These are phyloP conservation scores for Ormyrus thymus DNA, from an alignment of 2,888 invertebrate species.

Conservation along the genomic window DNA sequence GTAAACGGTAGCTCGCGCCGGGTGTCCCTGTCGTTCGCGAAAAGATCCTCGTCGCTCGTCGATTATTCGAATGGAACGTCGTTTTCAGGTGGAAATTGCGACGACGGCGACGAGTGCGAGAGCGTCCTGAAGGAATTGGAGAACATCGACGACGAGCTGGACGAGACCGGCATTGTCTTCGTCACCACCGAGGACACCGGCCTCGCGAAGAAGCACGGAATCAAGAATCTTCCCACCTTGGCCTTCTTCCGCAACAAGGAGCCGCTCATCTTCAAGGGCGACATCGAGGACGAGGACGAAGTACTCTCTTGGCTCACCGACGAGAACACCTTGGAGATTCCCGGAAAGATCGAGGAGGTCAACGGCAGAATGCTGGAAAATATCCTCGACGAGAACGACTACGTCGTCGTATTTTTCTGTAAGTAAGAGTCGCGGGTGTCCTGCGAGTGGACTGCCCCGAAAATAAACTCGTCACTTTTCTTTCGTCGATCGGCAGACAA, in stretches of 20 bases:
- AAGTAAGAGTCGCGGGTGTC: slow-evolving; percentile 74
- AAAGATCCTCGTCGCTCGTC: too few species aligned
- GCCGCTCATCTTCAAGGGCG: slow-evolving; percentile 88
- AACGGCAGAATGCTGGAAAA: slow-evolving; percentile 93
- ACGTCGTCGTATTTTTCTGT: slow-evolving; percentile 96
- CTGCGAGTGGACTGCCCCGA: too few species aligned
- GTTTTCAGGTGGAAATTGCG: slow-evolving; percentile 84
- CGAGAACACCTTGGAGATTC: slow-evolving; percentile 92
- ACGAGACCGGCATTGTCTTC: slow-evolving; percentile 94
- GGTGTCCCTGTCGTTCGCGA: too few species aligned
- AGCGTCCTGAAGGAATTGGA: slow-evolving; percentile 90
- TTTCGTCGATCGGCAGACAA: slow-evolving; percentile 79
- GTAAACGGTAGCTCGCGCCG: too few species aligned
- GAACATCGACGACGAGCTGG: slow-evolving; percentile 94
- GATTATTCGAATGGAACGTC: too few species aligned
- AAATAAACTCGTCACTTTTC: too few species aligned
- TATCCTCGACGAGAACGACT: slow-evolving; percentile 89
- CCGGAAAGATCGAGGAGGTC: slow-evolving; percentile 94
- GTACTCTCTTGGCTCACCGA: slow-evolving; percentile 94
- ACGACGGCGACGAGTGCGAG: slow-evolving; percentile 91
- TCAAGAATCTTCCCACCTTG: slow-evolving; percentile 89
- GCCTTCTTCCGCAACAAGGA: slow-evolving; percentile 95
- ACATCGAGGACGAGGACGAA: slow-evolving; percentile 93
- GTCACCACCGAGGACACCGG: slow-evolving; percentile 91
- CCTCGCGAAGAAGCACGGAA: slow-evolving; percentile 89